A percentile compares a stretch with the other conserved stretches of the same genome.
Evolutionary conservation across 53 echinoderm and acorn worm genomes (phyloP).

Genomic region (Arbacia lixula): DNA sequence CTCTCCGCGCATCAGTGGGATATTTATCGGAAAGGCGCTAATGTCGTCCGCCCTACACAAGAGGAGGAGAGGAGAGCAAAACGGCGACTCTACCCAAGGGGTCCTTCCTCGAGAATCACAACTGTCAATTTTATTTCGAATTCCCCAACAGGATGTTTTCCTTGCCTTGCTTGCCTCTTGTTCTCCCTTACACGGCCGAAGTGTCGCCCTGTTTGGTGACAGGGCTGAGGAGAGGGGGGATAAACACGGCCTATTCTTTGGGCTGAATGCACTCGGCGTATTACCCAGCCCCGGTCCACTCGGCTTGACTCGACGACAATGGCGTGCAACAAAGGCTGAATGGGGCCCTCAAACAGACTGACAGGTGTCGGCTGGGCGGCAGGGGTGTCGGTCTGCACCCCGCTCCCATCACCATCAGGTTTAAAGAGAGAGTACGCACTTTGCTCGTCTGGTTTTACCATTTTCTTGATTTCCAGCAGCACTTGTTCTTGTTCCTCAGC

Average conservation of each 20-base stretch:
- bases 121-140: conserved; percentile 32
- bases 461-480: too few relatives aligned
- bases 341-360: conserved; percentile 34
- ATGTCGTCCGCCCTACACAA: conserved; percentile 8
- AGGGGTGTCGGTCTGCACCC: too few relatives aligned
- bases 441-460: too few relatives aligned
- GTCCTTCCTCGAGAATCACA: neutral
- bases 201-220: conserved; percentile 21
- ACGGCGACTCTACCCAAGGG: neutral
- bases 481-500: too few relatives aligned
- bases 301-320: conserved; percentile 32
- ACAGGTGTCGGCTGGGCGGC: conserved; percentile 12
- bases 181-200: neutral
- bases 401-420: too few relatives aligned
- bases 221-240: conserved; percentile 7
- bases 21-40: conserved; percentile 30
- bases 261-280: conserved; percentile 28
- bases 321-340: conserved; percentile 38
- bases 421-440: too few relatives aligned
- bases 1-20: conserved; percentile 15
- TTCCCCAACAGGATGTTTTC: conserved; percentile 35
- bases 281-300: conserved; percentile 34
- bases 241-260: conserved; percentile 42
- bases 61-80: neutral
- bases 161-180: conserved; percentile 12